Percentiles rank a stretch among this genome's conserved stretches.
Conservation (phyloP, 2,888 invertebrate genomes). For the Xestia c-nigrum region DNA sequence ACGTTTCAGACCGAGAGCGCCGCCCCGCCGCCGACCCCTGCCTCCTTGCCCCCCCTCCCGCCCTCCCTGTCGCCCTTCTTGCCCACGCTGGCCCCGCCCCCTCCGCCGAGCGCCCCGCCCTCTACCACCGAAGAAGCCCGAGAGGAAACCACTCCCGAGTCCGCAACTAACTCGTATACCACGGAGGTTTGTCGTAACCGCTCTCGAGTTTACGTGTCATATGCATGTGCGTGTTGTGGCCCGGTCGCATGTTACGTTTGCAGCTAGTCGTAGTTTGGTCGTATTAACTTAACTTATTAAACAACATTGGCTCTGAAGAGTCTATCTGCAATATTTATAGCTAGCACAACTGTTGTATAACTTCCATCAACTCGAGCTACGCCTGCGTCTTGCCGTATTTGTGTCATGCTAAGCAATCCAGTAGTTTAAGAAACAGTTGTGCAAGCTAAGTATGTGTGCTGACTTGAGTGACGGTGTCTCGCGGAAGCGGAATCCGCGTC, state of each 20-base stretch:
- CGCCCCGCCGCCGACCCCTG: constrained; percentile 72
- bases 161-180: constrained; percentile 85
- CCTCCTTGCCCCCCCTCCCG: constrained; percentile 53
- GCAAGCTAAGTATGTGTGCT: constrained; percentile 16
- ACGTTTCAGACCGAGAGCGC: constrained; percentile 87
- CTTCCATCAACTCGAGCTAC: neutral
- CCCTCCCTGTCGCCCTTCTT: constrained; percentile 51
- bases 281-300: constrained; percentile 6
- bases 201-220: constrained; percentile 77
- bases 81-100: constrained; percentile 62
- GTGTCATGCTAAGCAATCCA: neutral
- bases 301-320: constrained; percentile 1
- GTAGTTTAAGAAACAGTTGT: constrained; percentile 38
- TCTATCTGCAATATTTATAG: constrained; percentile 12
- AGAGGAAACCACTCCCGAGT: constrained; percentile 80
- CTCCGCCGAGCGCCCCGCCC: constrained; percentile 70
- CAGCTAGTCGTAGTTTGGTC: constrained; percentile 47
- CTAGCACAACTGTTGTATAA: constrained; percentile 45
- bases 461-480: neutral
- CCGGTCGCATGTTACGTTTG: constrained; percentile 59
- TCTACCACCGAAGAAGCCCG: constrained; percentile 78
- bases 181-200: constrained; percentile 89
- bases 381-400: neutral
- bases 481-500: constrained; percentile 7
- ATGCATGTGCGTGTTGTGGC: constrained; percentile 70